Percentiles rank a stretch among this genome's conserved stretches.
Conservation (phyloP, 2,113 vertebrate genomes). For the Cricetomys ansorgei region DNA sequence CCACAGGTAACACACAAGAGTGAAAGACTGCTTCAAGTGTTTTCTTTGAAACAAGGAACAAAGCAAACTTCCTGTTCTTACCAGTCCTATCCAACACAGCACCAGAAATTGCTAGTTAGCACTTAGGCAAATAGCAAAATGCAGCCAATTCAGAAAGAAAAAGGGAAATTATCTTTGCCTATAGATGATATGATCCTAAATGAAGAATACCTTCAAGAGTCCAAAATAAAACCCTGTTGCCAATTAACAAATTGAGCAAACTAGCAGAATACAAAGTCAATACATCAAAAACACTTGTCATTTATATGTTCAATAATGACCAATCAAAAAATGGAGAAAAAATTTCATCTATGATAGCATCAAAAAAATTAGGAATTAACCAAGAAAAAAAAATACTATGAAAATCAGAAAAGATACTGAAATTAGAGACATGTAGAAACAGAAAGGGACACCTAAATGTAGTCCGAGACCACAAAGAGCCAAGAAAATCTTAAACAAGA, state of each 20-base stretch:
- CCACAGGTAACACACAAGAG: not conserved
- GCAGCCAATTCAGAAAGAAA: constrained; percentile 4
- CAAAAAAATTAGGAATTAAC: not conserved
- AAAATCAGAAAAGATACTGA: not conserved
- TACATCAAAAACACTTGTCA: not conserved
- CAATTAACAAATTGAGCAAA: constrained; percentile 9
- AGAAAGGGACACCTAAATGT: not conserved
- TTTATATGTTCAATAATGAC: not conserved
- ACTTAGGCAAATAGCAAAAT: constrained; percentile 13
- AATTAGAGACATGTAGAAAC: not conserved
- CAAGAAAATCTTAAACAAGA: not conserved
- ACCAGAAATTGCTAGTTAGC: not conserved
- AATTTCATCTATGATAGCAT: not conserved
- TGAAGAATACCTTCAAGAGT: not conserved
- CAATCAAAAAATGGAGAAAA: constrained; percentile 12
- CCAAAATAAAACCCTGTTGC: not conserved
- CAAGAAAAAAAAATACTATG: not conserved
- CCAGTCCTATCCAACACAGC: not conserved
- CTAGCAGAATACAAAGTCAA: not conserved
- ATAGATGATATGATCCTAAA: not conserved
- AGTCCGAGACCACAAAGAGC: not conserved
- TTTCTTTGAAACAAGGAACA: not conserved
- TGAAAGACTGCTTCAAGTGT: not conserved
- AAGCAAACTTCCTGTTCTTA: not conserved
- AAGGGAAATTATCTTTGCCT: not conserved